Evolutionary conservation across 2,888 invertebrate species (phyloP), one percentile per base, ranked within the genome.

Genomic region (Diogma glabrata): DNA sequence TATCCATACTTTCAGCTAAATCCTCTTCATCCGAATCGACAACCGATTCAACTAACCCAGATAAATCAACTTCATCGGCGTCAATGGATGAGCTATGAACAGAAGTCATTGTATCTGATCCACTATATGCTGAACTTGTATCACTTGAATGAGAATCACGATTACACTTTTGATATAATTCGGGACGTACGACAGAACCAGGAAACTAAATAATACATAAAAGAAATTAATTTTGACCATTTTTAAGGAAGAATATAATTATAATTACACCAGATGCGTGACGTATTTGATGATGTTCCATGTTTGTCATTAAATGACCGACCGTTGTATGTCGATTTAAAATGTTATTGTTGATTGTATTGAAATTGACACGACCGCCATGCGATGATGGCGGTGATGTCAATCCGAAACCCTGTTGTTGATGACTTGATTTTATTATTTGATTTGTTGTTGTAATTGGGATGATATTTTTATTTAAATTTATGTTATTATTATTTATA

Each of bases 11-110:
- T 66, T 91, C 90, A 45, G 87, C 88, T 57, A 91, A 75, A 71
- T 94, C 95, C 64, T 94, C 70, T 66, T 94, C 94, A 71, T 95
- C 94, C 40, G 92, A 93, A 71, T 95, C 95, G 7, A 95, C 95
- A 59, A 91, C 85, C 57, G 93, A 93, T 73, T 97, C 97, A 2
- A 90, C 86, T 55, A 96, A 82, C 46, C 95, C 96, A 40, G 90
- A 88, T 53, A 94, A 79, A 70, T 95, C 95, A 50, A 90, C 87
- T 70, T 92, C 92, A 57, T 83, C 83, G 67, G 81, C 77, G 63
- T 85, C 84, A 53, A 84, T 69, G 56, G 88, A 88, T 56, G 88
- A 88, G 63, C 87, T 87, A 67, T 92, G 92, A 52, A 87, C 87
- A 53, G 89, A 90, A 60, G 91, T 90, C 91, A 93, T 92, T 57